Base-by-base conservation (phyloP, 92 coral and sea anemone species). In the Porites divaricata region DNA sequence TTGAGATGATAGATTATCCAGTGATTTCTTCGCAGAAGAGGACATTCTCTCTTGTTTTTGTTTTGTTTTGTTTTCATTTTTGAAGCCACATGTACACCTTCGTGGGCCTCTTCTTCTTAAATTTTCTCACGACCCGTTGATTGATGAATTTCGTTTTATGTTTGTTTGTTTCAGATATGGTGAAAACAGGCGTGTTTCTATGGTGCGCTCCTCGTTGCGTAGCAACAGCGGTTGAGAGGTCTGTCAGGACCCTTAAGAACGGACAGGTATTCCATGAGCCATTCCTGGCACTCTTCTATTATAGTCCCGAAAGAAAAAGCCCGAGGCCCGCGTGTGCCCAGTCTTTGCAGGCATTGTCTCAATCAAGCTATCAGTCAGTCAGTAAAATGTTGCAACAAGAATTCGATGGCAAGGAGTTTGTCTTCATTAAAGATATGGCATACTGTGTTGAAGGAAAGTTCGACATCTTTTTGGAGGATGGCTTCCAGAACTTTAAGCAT, bases 151-250 rank as follows among this genome's bases (percentile, higher is more conserved):
- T n/a, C n/a, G n/a, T n/a, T n/a, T n/a, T n/a, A n/a, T n/a, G n/a
- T n/a, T n/a, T n/a, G n/a, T n/a, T n/a, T n/a, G n/a, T n/a, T n/a
- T n/a, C n/a, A n/a, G n/a, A n/a, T n/a, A n/a, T n/a, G n/a, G n/a
- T n/a, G n/a, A n/a, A n/a, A n/a, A n/a, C n/a, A n/a, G n/a, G 94
- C 79, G 84, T 96, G n/a, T 72, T 96, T 22, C 89, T 96, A 16
- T 96, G 99, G 99, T 92, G 98, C 0, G 98, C 98, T 49, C 99
- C 99, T 26, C 79, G 99, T 62, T 96, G 98, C 63, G 96, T 96
- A 45, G 95, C 99, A 10, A 96, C 98, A 10, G 98, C 98, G 51
- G 94, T 96, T 80, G 98, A 96, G 71, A 93, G 98, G 25, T 87
- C 98, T 8, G 94, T 96, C 65, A 96, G 92, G 98, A 96, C 92